phyloP scores from a whole-genome alignment of 2,113 vertebrate species.

The Hypomesus transpacificus region DNA sequence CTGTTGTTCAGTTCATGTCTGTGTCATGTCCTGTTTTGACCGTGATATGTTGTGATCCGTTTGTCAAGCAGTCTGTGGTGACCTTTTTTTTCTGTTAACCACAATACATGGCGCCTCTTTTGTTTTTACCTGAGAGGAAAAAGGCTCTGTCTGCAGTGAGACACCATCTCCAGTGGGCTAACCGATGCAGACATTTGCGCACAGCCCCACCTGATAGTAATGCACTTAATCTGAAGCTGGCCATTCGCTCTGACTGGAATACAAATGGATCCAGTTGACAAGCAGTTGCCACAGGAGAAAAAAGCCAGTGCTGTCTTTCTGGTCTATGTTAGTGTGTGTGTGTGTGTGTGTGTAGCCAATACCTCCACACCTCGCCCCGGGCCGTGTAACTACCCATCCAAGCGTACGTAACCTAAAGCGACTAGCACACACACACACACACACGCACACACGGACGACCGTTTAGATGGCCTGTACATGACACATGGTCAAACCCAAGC shows the following conservation, averaged over 20 bases:
- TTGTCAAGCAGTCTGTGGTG: too few relatives aligned
- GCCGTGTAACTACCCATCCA: conserved; percentile 27
- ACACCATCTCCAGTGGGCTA: background rate
- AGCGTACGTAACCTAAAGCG: conserved; percentile 39
- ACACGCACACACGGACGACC: conserved; percentile 32
- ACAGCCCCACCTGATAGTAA: conserved; percentile 32
- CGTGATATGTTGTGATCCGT: too few relatives aligned
- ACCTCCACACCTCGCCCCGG: background rate
- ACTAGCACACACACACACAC: conserved; percentile 30
- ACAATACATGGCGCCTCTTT: too few relatives aligned
- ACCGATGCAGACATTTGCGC: conserved; percentile 5
- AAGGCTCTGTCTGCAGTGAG: background rate
- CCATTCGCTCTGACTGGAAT: conserved; percentile 28
- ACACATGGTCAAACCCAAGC: conserved; percentile 31
- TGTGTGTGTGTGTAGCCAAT: background rate
- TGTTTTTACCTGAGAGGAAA: too few relatives aligned
- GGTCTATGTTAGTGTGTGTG: conserved; percentile 7
- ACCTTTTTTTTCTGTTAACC: too few relatives aligned
- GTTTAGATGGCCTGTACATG: conserved; percentile 41
- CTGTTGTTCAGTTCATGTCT: too few relatives aligned
- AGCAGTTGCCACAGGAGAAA: conserved; percentile 35
- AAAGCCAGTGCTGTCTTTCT: conserved; percentile 27
- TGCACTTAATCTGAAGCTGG: conserved; percentile 24
- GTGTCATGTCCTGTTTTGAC: too few relatives aligned
- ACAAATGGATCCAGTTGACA: conserved; percentile 42